Evolutionary conservation across 2,797 vertebrate species (phyloP), one percentile per base, ranked within the genome.

Genomic region (Scolopax bukidnonensis): DNA sequence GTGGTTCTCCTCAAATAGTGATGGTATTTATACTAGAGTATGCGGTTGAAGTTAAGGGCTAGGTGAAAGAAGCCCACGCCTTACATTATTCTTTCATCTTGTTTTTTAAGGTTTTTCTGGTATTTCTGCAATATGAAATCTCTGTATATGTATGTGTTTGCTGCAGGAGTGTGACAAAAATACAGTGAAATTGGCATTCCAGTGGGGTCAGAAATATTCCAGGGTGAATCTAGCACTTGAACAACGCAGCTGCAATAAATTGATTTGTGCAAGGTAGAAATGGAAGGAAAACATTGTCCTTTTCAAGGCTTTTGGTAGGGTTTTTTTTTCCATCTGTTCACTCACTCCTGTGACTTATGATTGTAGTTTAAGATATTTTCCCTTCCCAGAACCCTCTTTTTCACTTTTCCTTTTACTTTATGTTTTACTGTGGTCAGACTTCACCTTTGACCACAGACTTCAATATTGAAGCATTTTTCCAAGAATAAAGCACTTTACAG

Each of bases 141-240:
- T 48, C 16, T 67, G 32, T 53, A 10, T 81, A 14, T n/a, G 28
- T 70, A 43, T 43, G 41, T 43, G 38, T 90, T 90, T 71, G 67
- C 85, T 84, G 28, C 45, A 61, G 38, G 45, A 86, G 17, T 27
- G 21, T 81, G 67, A 80, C 65, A 86, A 81, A 84, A 84, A 68
- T 27, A 79, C 0, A 0, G 30, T 36, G 45, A 80, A 92, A 90
- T n/a, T 82, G 63, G 57, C 79, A 92, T 54, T 57, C 50, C 61
- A 64, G 76, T 1, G 1, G 57, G 80, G 56, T 84, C 71, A 94
- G 68, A 90, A 87, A 38, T 64, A 68, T 91, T 90, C 67, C 68
- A 82, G 64, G 56, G 41, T 28, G 87, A 91, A 94, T 90, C 64
- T 93, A 92, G 82, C 70, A 74, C 53, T 80, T 74, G 64, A 91